Conservation (phyloP, 2,888 invertebrate species). For the Habrosyne pyritoides region DNA sequence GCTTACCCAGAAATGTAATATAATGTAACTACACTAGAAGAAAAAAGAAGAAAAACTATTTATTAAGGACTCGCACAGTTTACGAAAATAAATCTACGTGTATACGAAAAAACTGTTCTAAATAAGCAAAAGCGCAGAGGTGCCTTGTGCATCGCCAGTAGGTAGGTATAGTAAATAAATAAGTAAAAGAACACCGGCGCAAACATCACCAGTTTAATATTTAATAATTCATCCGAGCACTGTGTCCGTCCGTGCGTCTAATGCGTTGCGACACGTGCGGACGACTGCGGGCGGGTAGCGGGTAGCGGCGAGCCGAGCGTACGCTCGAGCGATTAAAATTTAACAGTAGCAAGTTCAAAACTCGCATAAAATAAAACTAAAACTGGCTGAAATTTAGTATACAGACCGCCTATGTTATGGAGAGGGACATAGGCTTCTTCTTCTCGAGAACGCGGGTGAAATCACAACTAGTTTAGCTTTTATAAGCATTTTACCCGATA, state of each 20-base stretch:
- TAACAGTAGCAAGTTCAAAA: too few species aligned
- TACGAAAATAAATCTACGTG: neutral
- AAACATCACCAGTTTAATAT: conserved; percentile 59
- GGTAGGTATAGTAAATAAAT: conserved; percentile 19
- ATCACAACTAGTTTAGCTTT: too few species aligned
- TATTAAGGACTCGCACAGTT: too few species aligned
- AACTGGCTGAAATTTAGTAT: too few species aligned
- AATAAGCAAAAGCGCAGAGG: neutral
- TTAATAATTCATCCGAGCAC: conserved; percentile 72
- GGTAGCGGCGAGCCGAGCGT: conserved; percentile 18
- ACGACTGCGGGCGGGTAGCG: conserved; percentile 33
- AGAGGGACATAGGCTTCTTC: too few species aligned
- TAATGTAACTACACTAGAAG: too few species aligned
- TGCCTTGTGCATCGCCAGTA: neutral
- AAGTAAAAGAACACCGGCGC: conserved; percentile 55
- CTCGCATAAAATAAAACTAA: too few species aligned
- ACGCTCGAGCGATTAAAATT: neutral
- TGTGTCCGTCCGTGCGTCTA: conserved; percentile 62
- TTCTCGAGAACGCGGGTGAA: too few species aligned
- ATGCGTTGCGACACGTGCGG: conserved; percentile 58
- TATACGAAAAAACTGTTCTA: neutral
- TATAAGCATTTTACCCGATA: too few species aligned
- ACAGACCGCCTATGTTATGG: too few species aligned
- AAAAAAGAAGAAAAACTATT: too few species aligned
- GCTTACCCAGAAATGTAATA: too few species aligned